Evolutionary conservation across 2,113 vertebrate species (phyloP).

Genomic region (Thalassoma bifasciatum): DNA sequence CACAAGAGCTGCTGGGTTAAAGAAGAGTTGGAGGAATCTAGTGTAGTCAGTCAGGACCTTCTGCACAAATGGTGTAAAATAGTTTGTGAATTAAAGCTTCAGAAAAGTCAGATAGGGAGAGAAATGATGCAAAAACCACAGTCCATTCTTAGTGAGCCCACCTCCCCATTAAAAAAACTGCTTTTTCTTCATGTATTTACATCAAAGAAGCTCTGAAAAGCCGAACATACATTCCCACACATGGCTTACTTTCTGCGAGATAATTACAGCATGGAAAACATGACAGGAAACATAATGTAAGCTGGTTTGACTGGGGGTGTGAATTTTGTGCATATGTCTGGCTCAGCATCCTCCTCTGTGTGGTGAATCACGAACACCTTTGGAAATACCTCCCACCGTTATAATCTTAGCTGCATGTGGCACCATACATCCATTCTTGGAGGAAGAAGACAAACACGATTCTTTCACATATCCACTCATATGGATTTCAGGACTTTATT

Average conservation of each 20-base stretch:
- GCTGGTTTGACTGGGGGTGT: constrained; percentile 24
- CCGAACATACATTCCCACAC: neutral
- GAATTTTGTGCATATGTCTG: constrained; percentile 16
- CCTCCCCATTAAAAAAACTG: too few relatives aligned
- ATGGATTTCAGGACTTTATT: constrained; percentile 92
- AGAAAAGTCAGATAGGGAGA: too few relatives aligned
- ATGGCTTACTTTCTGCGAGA: too few relatives aligned
- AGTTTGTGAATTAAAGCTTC: too few relatives aligned
- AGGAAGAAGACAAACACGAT: constrained; percentile 73
- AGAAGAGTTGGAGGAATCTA: too few relatives aligned
- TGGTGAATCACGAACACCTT: constrained; percentile 40
- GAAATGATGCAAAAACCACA: too few relatives aligned
- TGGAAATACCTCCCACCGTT: constrained; percentile 33
- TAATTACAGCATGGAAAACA: constrained; percentile 13
- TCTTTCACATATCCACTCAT: constrained; percentile 86
- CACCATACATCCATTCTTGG: constrained; percentile 10
- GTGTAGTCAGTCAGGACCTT: too few relatives aligned
- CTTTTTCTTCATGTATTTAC: neutral
- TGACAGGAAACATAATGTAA: neutral
- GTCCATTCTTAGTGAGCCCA: too few relatives aligned
- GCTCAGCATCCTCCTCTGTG: constrained; percentile 20
- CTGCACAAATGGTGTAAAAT: too few relatives aligned
- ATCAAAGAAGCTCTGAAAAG: neutral
- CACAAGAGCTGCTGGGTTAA: too few relatives aligned
- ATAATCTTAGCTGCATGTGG: constrained; percentile 13